Percentiles rank a stretch among this genome's conserved stretches.
phyloP scores from a whole-genome alignment of 2,113 vertebrate species.

The Mesoclemmys tuberculata region DNA sequence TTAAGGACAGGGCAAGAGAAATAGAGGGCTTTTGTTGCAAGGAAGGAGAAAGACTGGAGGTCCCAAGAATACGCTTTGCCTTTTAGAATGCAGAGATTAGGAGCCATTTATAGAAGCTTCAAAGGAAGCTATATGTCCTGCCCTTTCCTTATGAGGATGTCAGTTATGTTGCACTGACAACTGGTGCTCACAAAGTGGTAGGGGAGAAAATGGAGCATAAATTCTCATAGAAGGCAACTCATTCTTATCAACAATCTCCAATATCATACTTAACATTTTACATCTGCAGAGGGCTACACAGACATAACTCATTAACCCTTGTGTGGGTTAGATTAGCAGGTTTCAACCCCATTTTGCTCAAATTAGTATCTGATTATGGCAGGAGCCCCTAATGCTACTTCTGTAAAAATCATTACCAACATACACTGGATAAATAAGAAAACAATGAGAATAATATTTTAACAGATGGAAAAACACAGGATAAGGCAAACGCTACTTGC shows the following conservation, averaged over 20 bases:
- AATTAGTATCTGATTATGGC: neutral
- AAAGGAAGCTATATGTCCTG: neutral
- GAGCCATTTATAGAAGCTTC: neutral
- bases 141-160: neutral
- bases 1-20: slow-evolving; percentile 29
- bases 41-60: neutral
- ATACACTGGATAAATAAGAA: neutral
- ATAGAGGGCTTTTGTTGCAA: neutral
- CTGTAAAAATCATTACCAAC: neutral
- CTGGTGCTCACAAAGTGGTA: neutral
- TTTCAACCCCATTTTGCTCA: neutral
- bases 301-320: neutral
- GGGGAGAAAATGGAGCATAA: neutral
- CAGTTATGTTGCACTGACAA: neutral
- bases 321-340: neutral
- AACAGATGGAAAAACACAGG: neutral
- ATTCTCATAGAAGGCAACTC: neutral
- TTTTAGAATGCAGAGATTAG: neutral
- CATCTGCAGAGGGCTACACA: neutral
- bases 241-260: neutral
- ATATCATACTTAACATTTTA: neutral
- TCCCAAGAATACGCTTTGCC: neutral
- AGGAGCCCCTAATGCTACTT: neutral
- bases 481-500: neutral
- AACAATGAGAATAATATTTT: neutral